Evolutionary conservation across 1,140 invertebrate species (phyloP), one percentile per base, ranked within the genome.

Genomic region (Macrobrachium nipponense): DNA sequence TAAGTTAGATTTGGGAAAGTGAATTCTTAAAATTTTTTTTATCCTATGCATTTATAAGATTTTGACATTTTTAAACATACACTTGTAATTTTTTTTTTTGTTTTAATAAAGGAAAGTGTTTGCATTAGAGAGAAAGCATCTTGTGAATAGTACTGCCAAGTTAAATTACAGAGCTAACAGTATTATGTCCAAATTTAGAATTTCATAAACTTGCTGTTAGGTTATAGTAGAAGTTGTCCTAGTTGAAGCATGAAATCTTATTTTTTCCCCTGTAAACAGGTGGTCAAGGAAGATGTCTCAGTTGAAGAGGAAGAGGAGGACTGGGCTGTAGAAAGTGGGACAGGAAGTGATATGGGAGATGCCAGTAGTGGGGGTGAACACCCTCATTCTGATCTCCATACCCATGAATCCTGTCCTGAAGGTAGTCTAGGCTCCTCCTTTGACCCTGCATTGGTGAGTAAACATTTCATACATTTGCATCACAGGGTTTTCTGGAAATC

Each of bases 401-500:
- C 81, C 44, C 87, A 66, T 36, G 75, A 87, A 73, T 82, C 80
- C 27, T 89, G 80, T 70, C 85, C 88, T 51, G 81, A 89, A 79
- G 87, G 81, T 87, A 89, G 88, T 87, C 88, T 87, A 77, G 64
- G 86, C 77, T 76, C 88, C 68, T 82, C 77, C 66, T 72, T 86
- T 61, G 88, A 89, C 72, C 88, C 88, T 75, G 88, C 88, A 76
- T 81, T 89, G 85, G 88, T 89, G 82, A 89, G 88, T 89, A 89
- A 88, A 23, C 12, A 51, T 51, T 51, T 51, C 73, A 6, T 20
- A 36, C 72, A 18, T 61, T 86, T 58, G 68, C 23, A n/a, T 27
- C 27, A 23, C 23, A 27, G 27, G 15, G n/a, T 51, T 44, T 66
- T 72, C 20, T 72, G 66, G 36, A 72, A 81, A 72, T 51, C 64